Evolutionary conservation across 1,140 invertebrate genomes (phyloP).

Genomic region (Phortica variegata): DNA sequence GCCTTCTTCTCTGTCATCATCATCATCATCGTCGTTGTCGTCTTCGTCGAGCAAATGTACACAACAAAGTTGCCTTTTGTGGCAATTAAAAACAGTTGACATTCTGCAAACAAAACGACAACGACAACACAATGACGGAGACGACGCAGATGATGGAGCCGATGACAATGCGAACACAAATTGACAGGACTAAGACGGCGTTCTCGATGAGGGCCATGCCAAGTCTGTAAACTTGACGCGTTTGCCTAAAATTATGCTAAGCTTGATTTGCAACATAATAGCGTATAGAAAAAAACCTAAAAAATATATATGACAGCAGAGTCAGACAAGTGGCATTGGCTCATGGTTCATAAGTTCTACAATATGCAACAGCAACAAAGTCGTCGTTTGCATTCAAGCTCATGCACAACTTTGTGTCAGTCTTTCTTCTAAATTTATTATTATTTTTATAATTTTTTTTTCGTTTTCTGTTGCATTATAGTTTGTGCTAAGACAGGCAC

Average conservation of each 20-base stretch:
- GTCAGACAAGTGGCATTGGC: slow-evolving; percentile 26
- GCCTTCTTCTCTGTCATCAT: too few relatives aligned
- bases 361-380: slow-evolving; percentile 53
- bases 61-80: slow-evolving; percentile 18
- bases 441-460: too few relatives aligned
- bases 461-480: too few relatives aligned
- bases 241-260: slow-evolving; percentile 54
- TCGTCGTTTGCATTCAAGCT: slow-evolving; percentile 51
- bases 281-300: slow-evolving; percentile 3
- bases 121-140: slow-evolving; percentile 10
- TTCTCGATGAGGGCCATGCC: slow-evolving; percentile 28
- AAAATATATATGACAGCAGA: slow-evolving; percentile 31
- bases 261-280: slow-evolving; percentile 20
- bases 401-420: slow-evolving; percentile 47
- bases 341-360: slow-evolving; percentile 40
- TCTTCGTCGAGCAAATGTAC: too few relatives aligned
- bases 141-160: slow-evolving; percentile 1
- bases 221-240: slow-evolving; percentile 53
- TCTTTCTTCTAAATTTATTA: too few relatives aligned
- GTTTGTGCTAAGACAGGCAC: too few relatives aligned
- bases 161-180: slow-evolving; percentile 3
- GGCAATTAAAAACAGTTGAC: slow-evolving; percentile 53
- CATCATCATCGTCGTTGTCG: too few relatives aligned
- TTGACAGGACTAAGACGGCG: neutral
- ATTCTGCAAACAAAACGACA: slow-evolving; percentile 34